phyloP scores from a whole-genome alignment of 2,113 vertebrate species.

The Hippocampus comes region DNA sequence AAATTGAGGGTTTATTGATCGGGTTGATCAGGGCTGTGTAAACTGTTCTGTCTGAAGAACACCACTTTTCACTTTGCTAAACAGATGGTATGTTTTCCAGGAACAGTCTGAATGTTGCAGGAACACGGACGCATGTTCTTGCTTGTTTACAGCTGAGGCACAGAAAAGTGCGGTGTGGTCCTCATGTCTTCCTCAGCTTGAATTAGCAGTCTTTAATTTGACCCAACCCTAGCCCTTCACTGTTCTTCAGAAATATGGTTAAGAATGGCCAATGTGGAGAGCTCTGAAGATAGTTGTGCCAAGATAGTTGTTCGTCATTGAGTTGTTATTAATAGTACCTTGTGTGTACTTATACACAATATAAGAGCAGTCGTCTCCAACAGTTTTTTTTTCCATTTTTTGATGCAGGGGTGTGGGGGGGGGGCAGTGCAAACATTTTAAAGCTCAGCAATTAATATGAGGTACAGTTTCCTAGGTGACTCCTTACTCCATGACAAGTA shows the following conservation, averaged over 20 bases:
- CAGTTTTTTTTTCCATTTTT: no score
- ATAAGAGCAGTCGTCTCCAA: no score
- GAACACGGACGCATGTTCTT: slow-evolving; percentile 12
- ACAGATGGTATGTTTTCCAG: background rate
- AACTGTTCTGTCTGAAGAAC: no score
- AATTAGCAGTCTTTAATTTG: slow-evolving; percentile 2
- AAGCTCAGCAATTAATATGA: background rate
- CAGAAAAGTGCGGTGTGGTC: background rate
- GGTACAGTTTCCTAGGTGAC: no score
- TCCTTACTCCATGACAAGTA: background rate
- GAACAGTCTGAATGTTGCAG: background rate
- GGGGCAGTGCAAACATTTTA: background rate
- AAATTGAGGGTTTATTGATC: background rate
- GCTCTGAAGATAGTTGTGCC: background rate
- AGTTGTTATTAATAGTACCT: background rate
- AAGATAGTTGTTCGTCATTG: background rate
- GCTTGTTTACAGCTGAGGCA: slow-evolving; percentile 3
- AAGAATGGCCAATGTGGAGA: slow-evolving; percentile 8
- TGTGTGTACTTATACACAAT: slow-evolving; percentile 1
- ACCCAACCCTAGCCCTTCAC: background rate
- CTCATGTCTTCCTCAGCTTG: slow-evolving; percentile 4
- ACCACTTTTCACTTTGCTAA: background rate
- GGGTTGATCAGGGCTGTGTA: no score
- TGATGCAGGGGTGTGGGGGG: no score
- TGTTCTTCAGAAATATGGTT: background rate